phyloP scores from a whole-genome alignment of 53 echinoderm and acorn worm genomes.

The Henricia sp. region DNA sequence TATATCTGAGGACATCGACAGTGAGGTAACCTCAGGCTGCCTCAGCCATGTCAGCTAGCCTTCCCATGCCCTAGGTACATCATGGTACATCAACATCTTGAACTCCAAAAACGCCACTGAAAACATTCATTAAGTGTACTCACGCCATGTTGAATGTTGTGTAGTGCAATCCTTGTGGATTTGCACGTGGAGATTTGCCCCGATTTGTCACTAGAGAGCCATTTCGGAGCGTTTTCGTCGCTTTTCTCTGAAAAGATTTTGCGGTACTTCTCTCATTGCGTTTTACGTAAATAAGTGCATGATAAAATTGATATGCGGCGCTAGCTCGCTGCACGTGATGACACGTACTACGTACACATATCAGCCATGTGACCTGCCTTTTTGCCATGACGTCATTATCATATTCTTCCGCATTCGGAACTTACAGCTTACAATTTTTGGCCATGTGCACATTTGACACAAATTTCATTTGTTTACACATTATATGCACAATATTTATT shows the following conservation, averaged over 20 bases:
- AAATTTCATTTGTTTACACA: too few relatives aligned
- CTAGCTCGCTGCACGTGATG: not conserved
- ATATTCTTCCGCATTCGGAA: slow-evolving; percentile 5
- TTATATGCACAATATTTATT: too few relatives aligned
- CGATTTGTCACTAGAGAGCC: slow-evolving; percentile 56
- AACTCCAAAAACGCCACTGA: too few relatives aligned
- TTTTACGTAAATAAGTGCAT: not conserved
- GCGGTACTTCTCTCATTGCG: slow-evolving; percentile 56
- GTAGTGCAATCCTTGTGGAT: slow-evolving; percentile 69
- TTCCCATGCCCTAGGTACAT: too few relatives aligned
- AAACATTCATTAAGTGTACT: slow-evolving; percentile 55
- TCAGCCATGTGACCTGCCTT: not conserved
- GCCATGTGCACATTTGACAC: not conserved
- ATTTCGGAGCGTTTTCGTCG: slow-evolving; percentile 67
- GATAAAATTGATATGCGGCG: too few relatives aligned
- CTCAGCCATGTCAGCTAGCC: too few relatives aligned
- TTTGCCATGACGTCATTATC: slow-evolving; percentile 39
- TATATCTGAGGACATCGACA: too few relatives aligned
- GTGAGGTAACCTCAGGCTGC: too few relatives aligned
- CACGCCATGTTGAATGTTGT: slow-evolving; percentile 78
- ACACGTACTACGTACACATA: too few relatives aligned
- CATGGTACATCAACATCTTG: too few relatives aligned
- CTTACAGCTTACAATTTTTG: not conserved
- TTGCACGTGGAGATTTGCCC: slow-evolving; percentile 65
- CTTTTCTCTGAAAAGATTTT: slow-evolving; percentile 14